Conservation (phyloP, 2,888 invertebrate genomes). For the Brachycybe producta region DNA sequence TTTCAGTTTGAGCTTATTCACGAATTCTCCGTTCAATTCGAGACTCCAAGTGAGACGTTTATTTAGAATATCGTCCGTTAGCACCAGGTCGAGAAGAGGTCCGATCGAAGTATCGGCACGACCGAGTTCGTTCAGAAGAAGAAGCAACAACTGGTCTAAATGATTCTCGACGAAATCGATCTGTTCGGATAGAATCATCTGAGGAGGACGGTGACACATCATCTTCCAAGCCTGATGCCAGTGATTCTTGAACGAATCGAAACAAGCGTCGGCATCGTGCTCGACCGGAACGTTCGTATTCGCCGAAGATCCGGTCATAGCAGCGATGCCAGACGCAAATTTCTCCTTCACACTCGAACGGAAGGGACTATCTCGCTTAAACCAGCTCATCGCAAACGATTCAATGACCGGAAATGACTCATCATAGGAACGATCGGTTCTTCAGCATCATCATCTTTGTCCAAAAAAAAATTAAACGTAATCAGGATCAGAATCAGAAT, state of each 20-base stretch:
- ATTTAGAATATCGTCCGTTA: slow-evolving; percentile 73
- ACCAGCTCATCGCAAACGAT: slow-evolving; percentile 21
- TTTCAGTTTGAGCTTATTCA: slow-evolving; percentile 68
- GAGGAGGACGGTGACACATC: slow-evolving; percentile 38
- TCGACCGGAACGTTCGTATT: slow-evolving; percentile 36
- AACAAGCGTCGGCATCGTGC: slow-evolving; percentile 63
- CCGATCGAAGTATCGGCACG: slow-evolving; percentile 23
- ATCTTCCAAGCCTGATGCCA: slow-evolving; percentile 86
- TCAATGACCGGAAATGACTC: too few relatives aligned
- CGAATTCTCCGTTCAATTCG: slow-evolving; percentile 68
- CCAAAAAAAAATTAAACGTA: too few relatives aligned
- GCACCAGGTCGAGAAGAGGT: slow-evolving; percentile 62
- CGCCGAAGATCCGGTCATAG: not conserved
- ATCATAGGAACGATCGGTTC: too few relatives aligned
- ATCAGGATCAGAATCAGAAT: too few relatives aligned
- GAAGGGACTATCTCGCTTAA: slow-evolving; percentile 14
- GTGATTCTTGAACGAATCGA: slow-evolving; percentile 83
- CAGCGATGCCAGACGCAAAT: slow-evolving; percentile 1
- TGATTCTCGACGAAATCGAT: slow-evolving; percentile 81
- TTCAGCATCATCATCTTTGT: too few relatives aligned
- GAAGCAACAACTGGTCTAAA: slow-evolving; percentile 75
- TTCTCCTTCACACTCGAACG: slow-evolving; percentile 17
- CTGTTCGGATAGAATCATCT: slow-evolving; percentile 50
- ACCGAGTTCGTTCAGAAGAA: slow-evolving; percentile 55
- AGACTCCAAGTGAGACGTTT: slow-evolving; percentile 76